A percentile compares a stretch with the other conserved stretches of the same genome.
These are phyloP conservation scores for Metopolophium dirhodum DNA, from an alignment of 1,140 invertebrate genomes.

Conservation along the genomic window DNA sequence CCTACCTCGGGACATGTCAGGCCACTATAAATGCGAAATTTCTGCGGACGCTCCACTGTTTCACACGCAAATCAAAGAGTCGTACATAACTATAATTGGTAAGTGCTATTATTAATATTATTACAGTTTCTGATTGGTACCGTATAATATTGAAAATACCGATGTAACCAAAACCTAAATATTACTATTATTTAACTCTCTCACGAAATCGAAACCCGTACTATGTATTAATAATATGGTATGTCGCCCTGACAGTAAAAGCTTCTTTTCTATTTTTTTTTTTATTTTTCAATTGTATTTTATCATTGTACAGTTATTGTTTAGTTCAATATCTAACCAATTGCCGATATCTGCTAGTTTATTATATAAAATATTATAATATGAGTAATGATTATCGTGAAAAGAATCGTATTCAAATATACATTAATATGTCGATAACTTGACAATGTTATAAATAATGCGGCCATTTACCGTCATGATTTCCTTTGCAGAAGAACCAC, in stretches of 20 bases:
- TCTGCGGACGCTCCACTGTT: conserved; percentile 87
- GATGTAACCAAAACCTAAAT: neutral
- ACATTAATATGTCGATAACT: neutral
- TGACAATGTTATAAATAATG: neutral
- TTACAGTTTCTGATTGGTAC: neutral
- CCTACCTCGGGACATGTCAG: conserved; percentile 70
- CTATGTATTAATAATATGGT: neutral
- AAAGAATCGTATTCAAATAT: neutral
- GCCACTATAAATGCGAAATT: conserved; percentile 80
- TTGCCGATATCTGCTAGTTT: no score
- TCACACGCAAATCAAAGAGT: conserved; percentile 69
- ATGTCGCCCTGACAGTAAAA: neutral
- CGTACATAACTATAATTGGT: conserved; percentile 55
- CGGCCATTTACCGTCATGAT: neutral
- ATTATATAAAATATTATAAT: no score
- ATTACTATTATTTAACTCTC: neutral
- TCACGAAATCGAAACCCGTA: neutral
- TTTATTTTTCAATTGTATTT: neutral
- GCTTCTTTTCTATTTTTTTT: neutral
- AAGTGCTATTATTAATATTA: neutral
- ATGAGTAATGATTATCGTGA: no score
- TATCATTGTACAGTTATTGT: neutral
- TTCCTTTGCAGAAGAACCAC: conserved; percentile 33
- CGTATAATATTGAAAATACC: no score
- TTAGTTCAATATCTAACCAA: no score